Conservation (phyloP, 2,113 vertebrate species). For the Oryzias curvinotus region DNA sequence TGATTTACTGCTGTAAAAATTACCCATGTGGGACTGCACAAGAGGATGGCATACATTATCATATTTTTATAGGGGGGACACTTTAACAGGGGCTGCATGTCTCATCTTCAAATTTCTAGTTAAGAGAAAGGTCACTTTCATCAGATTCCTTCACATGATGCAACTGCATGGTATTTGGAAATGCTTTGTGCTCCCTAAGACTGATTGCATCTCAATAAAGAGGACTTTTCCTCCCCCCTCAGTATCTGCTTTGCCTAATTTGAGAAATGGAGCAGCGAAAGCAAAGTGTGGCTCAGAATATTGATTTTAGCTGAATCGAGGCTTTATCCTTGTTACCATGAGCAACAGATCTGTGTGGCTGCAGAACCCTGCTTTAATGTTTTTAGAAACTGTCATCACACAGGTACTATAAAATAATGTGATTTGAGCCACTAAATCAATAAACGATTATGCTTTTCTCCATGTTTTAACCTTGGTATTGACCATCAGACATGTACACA, state of each 20-base stretch:
- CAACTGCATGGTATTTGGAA: slow-evolving; percentile 7
- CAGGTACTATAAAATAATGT: slow-evolving; percentile 59
- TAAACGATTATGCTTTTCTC: slow-evolving; percentile 40
- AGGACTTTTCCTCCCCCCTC: slow-evolving; percentile 43
- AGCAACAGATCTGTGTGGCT: slow-evolving; percentile 24
- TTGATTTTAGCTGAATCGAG: slow-evolving; percentile 55
- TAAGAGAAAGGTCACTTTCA: slow-evolving; percentile 33
- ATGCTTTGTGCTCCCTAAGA: slow-evolving; percentile 22
- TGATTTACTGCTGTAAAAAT: not conserved
- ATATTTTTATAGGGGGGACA: slow-evolving; percentile 3
- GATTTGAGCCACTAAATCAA: slow-evolving; percentile 52
- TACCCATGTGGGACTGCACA: slow-evolving; percentile 24
- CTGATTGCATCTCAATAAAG: slow-evolving; percentile 30
- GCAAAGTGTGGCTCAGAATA: slow-evolving; percentile 63
- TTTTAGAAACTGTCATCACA: slow-evolving; percentile 30
- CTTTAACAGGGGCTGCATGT: not conserved
- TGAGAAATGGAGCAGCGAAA: slow-evolving; percentile 26
- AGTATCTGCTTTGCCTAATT: slow-evolving; percentile 34
- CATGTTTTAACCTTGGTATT: not conserved
- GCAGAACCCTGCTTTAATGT: slow-evolving; percentile 6
- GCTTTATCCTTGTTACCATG: slow-evolving; percentile 56
- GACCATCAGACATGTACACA: not conserved
- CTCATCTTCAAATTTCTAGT: slow-evolving; percentile 3
- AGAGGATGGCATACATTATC: slow-evolving; percentile 23
- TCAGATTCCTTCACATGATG: slow-evolving; percentile 30